Conservation (phyloP, 2,113 vertebrate genomes). For the Lynx canadensis region DNA sequence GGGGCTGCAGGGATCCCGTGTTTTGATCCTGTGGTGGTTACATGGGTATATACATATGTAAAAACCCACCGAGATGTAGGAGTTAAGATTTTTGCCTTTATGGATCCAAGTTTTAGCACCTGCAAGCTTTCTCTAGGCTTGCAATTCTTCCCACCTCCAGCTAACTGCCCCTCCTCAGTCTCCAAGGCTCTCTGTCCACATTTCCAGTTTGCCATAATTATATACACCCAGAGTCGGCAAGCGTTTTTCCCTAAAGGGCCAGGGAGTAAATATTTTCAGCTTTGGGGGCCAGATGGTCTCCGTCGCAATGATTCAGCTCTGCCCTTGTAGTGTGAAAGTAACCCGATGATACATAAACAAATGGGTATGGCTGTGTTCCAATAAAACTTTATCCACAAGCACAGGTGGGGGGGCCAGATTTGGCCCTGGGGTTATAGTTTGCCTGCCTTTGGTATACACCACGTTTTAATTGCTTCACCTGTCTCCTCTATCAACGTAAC, state of each 20-base stretch:
- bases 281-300: background rate
- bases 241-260: slow-evolving; percentile 5
- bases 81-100: background rate
- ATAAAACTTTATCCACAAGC: slow-evolving; percentile 48
- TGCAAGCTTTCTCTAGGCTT: background rate
- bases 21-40: background rate
- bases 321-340: background rate
- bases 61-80: background rate
- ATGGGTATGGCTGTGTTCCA: background rate
- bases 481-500: background rate
- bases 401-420: background rate
- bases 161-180: background rate
- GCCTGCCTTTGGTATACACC: background rate
- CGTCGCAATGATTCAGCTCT: background rate
- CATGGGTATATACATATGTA: background rate
- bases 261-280: background rate
- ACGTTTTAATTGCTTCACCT: background rate
- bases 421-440: background rate
- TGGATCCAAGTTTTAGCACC: background rate
- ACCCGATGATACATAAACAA: background rate
- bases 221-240: background rate
- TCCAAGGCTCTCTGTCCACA: background rate
- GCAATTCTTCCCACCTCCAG: background rate
- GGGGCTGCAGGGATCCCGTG: background rate
- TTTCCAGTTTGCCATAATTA: background rate